Evolutionary conservation across 2,113 vertebrate genomes (phyloP).

Genomic region (Neopipo cinnamomea): DNA sequence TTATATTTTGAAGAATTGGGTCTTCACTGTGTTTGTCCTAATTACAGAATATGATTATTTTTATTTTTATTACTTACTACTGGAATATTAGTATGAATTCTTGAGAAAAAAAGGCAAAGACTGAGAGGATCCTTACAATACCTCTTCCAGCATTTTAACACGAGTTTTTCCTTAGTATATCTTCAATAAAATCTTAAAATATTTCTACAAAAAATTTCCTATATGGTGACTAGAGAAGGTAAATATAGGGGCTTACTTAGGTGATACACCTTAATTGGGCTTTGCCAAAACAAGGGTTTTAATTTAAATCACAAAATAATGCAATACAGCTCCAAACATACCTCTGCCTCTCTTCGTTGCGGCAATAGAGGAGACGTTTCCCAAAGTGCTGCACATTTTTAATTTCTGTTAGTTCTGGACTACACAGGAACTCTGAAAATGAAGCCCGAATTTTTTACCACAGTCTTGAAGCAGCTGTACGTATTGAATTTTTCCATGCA

Average conservation of each 20-base stretch:
- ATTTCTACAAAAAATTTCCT: background rate
- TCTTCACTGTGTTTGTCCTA: background rate
- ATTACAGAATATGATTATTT: background rate
- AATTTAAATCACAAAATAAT: background rate
- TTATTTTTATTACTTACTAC: background rate
- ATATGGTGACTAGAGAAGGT: background rate
- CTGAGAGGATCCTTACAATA: background rate
- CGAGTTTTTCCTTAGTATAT: background rate
- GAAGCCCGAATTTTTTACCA: background rate
- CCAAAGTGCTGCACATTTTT: background rate
- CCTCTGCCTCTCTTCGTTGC: fast-evolving
- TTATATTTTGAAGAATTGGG: background rate
- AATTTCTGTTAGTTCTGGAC: background rate
- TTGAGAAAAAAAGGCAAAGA: background rate
- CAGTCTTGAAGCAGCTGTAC: background rate
- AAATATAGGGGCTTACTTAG: background rate
- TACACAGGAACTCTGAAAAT: background rate
- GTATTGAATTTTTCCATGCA: background rate
- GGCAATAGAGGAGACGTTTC: background rate
- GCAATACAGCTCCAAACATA: background rate
- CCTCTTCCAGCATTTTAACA: background rate
- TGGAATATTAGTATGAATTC: background rate
- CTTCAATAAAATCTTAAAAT: background rate
- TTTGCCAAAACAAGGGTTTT: background rate
- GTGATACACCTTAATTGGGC: background rate